These are phyloP conservation scores for Scaptomyza parva DNA, from an alignment of 2,888 invertebrate species.

Conservation along the genomic window DNA sequence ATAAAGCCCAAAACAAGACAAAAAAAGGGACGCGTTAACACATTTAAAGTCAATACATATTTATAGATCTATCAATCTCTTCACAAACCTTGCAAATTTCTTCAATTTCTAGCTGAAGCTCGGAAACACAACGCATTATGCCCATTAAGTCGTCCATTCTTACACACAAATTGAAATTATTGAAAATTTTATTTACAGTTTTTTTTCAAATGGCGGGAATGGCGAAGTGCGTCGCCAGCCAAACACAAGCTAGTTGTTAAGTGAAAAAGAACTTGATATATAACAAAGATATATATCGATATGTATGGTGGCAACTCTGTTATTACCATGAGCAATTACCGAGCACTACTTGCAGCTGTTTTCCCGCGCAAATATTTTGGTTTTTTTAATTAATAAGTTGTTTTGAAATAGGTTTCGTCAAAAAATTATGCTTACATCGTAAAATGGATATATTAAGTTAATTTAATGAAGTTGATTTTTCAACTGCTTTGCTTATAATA, in stretches of 20 bases:
- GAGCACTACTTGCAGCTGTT: slow-evolving; percentile 51
- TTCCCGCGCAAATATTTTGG: slow-evolving; percentile 55
- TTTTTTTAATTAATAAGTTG: slow-evolving; percentile 4
- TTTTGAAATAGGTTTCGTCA: not conserved
- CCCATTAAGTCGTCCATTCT: slow-evolving; percentile 76
- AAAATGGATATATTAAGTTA: not conserved
- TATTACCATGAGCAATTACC: not conserved
- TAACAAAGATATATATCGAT: slow-evolving; percentile 29
- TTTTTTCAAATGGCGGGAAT: slow-evolving; percentile 70
- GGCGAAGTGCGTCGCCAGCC: slow-evolving; percentile 55
- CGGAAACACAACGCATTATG: slow-evolving; percentile 51
- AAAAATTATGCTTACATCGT: not conserved
- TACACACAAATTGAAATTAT: slow-evolving; percentile 8
- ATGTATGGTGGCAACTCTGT: slow-evolving; percentile 15
- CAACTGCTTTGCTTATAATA: slow-evolving; percentile 28
- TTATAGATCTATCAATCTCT: not conserved
- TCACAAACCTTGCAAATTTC: slow-evolving; percentile 56
- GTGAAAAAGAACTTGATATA: slow-evolving; percentile 26
- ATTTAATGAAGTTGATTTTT: slow-evolving; percentile 1
- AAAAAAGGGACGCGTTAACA: not conserved
- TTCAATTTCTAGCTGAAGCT: slow-evolving; percentile 45
- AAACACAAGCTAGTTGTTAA: slow-evolving; percentile 37
- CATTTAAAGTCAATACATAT: not conserved
- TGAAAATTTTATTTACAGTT: slow-evolving; percentile 34
- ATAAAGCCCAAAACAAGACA: not conserved